A percentile compares a stretch with the other conserved stretches of the same genome.
Conservation (phyloP, 1,140 invertebrate species). For the Carposina sasakii region DNA sequence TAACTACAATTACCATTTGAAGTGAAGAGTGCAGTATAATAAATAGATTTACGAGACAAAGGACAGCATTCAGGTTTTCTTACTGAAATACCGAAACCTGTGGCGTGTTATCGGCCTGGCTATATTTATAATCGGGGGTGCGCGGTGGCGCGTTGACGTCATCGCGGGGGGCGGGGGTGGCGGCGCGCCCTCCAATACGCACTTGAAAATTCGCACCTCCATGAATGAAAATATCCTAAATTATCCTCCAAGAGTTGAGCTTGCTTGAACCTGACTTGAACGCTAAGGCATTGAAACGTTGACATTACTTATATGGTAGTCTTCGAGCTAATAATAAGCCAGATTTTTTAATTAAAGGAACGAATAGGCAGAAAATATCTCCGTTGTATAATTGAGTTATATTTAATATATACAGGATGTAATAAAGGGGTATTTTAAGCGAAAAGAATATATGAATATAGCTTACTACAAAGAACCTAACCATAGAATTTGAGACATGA, state of each 20-base stretch:
- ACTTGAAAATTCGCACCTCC: slow-evolving; percentile 68
- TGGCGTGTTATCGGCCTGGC: slow-evolving; percentile 58
- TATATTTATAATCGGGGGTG: slow-evolving; percentile 69
- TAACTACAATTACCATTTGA: no score
- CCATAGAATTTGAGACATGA: no score
- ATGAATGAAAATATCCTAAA: slow-evolving; percentile 66
- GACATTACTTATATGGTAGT: no score
- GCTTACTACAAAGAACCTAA: no score
- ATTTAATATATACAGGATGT: neutral
- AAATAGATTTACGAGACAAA: no score
- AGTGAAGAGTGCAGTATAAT: no score
- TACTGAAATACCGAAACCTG: slow-evolving; percentile 63
- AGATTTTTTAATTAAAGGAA: no score
- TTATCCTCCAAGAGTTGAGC: slow-evolving; percentile 47
- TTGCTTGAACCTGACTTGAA: slow-evolving; percentile 45
- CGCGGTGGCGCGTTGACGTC: slow-evolving; percentile 64
- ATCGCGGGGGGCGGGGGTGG: slow-evolving; percentile 27
- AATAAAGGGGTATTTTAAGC: neutral
- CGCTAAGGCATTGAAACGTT: slow-evolving; percentile 22
- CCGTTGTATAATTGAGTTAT: neutral
- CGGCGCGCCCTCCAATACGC: slow-evolving; percentile 62
- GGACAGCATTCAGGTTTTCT: no score
- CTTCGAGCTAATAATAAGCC: no score
- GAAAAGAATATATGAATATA: neutral
- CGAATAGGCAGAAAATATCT: no score